These are phyloP conservation scores for Bombus balteatus DNA, from an alignment of 1,140 invertebrate genomes.

Conservation along the genomic window DNA sequence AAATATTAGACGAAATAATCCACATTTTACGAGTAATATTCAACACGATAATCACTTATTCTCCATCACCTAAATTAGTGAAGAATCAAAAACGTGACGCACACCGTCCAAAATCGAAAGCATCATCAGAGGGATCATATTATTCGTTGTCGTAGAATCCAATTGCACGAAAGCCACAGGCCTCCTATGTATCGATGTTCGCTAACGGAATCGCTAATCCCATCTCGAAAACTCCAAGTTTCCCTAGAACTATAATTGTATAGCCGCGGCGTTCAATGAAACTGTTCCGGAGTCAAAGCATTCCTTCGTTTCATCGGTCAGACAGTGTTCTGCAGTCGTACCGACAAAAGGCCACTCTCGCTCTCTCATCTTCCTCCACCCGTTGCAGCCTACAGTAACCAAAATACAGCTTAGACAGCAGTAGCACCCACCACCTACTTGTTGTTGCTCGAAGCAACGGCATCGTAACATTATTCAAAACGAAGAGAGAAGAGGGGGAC, in stretches of 20 bases:
- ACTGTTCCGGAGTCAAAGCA: constrained; percentile 60
- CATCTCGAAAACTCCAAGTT: constrained; percentile 63
- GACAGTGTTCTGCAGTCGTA: constrained; percentile 51
- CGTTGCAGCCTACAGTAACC: not conserved
- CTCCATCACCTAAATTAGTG: too few relatives aligned
- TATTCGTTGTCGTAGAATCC: constrained; percentile 28
- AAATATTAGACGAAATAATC: too few relatives aligned
- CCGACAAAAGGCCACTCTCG: constrained; percentile 57
- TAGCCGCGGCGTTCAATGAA: constrained; percentile 44
- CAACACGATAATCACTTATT: not conserved
- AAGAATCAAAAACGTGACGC: not conserved
- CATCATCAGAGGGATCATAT: not conserved
- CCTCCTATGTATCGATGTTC: constrained; percentile 52
- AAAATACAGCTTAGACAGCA: constrained; percentile 1
- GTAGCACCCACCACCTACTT: not conserved
- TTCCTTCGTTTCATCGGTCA: constrained; percentile 55
- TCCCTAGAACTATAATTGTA: constrained; percentile 58
- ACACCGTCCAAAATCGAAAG: not conserved
- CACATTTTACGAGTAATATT: too few relatives aligned
- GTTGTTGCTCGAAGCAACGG: constrained; percentile 33
- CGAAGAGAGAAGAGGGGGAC: not conserved
- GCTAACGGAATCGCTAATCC: constrained; percentile 52
- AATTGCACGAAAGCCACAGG: constrained; percentile 23
- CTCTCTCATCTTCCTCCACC: not conserved
- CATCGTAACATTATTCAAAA: constrained; percentile 52